These are phyloP conservation scores for Discoglossus pictus DNA, from an alignment of 2,797 vertebrate genomes.

Conservation along the genomic window DNA sequence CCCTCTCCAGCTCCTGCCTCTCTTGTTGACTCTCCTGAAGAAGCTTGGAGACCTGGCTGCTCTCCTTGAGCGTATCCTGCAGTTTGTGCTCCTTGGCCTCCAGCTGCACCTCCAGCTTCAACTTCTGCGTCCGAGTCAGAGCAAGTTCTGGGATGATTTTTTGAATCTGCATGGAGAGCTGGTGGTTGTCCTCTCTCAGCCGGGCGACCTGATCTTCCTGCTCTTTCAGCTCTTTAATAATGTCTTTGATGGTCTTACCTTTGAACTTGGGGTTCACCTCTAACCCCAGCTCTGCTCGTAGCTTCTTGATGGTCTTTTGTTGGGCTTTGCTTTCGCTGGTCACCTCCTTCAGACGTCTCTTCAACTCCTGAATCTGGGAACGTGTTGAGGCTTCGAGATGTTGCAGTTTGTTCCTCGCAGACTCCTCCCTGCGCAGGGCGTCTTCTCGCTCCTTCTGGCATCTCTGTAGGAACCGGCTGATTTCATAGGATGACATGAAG, in stretches of 20 bases:
- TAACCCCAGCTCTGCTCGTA: conserved; percentile 75
- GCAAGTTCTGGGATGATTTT: conserved; percentile 73
- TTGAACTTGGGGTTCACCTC: conserved; percentile 72
- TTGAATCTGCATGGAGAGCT: conserved; percentile 70
- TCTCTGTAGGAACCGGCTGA: conserved; percentile 74
- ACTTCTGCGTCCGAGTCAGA: conserved; percentile 66
- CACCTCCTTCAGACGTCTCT: conserved; percentile 73
- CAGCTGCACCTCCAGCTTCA: conserved; percentile 52
- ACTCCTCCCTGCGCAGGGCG: conserved; percentile 70
- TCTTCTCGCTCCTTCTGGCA: conserved; percentile 78
- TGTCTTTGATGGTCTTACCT: conserved; percentile 77
- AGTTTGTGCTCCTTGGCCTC: conserved; percentile 8
- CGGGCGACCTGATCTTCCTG: conserved; percentile 71
- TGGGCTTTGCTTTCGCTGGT: conserved; percentile 74
- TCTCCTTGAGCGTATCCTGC: conserved; percentile 7
- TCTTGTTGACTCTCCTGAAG: conserved; percentile 22
- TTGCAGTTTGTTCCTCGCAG: conserved; percentile 71
- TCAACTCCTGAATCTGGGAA: conserved; percentile 68
- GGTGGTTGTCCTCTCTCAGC: conserved; percentile 70
- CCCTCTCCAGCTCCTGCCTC: conserved; percentile 15
- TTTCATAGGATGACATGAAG: conserved; percentile 73
- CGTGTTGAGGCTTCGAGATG: conserved; percentile 69
- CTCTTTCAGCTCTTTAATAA: conserved; percentile 73
- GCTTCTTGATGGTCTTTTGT: conserved; percentile 71
- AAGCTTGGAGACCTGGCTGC: conserved; percentile 1